phyloP scores from a whole-genome alignment of 2,888 invertebrate genomes.

The Rugalucina vietnamica region DNA sequence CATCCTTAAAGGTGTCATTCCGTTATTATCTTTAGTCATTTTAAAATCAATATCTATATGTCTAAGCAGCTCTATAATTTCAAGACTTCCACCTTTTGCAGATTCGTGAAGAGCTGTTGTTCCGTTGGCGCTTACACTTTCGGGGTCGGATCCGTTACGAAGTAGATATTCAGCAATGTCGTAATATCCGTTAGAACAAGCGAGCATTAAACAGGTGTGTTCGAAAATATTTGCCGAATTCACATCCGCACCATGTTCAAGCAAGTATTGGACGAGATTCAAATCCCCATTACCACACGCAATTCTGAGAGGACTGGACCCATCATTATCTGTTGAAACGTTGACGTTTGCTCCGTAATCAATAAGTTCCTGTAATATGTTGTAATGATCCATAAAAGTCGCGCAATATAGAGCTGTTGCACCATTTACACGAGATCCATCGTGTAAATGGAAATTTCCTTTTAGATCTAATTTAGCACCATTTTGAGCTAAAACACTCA shows the following conservation, averaged over 20 bases:
- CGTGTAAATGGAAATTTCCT: background rate
- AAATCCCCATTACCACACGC: background rate
- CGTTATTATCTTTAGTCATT: background rate
- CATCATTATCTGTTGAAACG: background rate
- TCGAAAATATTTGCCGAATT: background rate
- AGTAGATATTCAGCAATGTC: background rate
- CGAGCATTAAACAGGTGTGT: background rate
- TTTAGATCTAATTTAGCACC: background rate
- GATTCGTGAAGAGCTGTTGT: background rate
- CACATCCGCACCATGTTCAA: background rate
- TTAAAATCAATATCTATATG: background rate
- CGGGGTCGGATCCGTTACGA: background rate
- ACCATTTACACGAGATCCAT: background rate
- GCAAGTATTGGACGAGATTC: background rate
- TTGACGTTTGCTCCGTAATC: background rate
- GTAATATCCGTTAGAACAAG: background rate
- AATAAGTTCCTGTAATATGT: background rate
- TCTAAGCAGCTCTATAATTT: background rate
- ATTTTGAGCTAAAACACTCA: background rate
- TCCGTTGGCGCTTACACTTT: background rate
- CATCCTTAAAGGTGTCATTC: background rate
- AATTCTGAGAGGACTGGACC: background rate
- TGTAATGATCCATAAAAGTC: background rate
- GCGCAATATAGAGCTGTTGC: background rate
- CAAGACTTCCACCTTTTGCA: background rate